A percentile compares a stretch with the other conserved stretches of the same genome.
Conservation (phyloP, 2,797 vertebrate species). For the Halcyon smyrnensis region DNA sequence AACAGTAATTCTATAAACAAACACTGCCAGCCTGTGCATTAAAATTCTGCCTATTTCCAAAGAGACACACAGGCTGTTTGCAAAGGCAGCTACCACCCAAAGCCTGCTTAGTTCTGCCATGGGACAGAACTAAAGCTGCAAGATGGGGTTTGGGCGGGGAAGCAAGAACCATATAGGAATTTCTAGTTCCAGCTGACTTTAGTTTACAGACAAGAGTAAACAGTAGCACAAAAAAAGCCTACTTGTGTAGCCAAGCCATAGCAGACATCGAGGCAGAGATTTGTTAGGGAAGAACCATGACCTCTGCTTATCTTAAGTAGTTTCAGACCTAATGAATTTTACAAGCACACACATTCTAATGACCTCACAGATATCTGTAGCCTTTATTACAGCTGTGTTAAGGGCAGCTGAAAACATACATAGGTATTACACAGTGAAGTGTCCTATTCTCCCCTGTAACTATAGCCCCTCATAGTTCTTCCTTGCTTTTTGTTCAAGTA, state of each 20-base stretch:
- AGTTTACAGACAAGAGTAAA: not conserved
- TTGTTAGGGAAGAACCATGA: not conserved
- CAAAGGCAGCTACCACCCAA: slow-evolving; percentile 13
- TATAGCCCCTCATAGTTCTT: not conserved
- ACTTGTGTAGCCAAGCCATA: not conserved
- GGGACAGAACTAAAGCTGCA: not conserved
- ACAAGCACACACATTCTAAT: not conserved
- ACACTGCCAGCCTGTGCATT: slow-evolving; percentile 35
- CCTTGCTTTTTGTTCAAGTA: not conserved
- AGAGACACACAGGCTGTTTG: slow-evolving; percentile 17
- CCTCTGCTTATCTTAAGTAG: not conserved
- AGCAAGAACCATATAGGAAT: not conserved
- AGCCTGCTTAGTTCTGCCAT: not conserved
- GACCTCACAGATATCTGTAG: not conserved
- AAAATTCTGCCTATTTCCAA: slow-evolving; percentile 55
- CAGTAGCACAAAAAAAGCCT: not conserved
- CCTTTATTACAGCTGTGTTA: not conserved
- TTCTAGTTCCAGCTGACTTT: not conserved
- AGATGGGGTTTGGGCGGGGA: not conserved
- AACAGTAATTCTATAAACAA: slow-evolving; percentile 55
- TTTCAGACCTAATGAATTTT: not conserved
- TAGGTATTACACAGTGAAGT: not conserved
- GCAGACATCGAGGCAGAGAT: not conserved
- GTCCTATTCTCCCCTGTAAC: fast-evolving
- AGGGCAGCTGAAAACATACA: not conserved